Conservation (phyloP, 2,797 vertebrate genomes). For the Crocodylus rhombifer region DNA sequence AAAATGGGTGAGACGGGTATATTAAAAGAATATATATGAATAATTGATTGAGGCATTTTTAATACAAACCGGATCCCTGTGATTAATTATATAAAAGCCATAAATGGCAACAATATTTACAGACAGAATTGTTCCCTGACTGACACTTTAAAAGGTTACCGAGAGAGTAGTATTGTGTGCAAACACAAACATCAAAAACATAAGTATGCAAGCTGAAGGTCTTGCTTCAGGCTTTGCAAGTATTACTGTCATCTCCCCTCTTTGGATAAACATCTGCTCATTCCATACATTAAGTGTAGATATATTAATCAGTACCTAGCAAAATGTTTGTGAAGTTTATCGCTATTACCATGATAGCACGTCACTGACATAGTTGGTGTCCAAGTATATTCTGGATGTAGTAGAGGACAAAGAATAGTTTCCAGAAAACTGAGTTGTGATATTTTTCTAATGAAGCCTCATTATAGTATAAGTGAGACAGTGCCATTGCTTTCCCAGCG, state of each 20-base stretch:
- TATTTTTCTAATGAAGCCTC: not conserved
- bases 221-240: not conserved
- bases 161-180: not conserved
- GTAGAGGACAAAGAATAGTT: not conserved
- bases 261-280: not conserved
- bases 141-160: not conserved
- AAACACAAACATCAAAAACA: not conserved
- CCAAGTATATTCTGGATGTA: not conserved
- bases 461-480: accelerated
- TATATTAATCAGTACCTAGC: not conserved
- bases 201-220: not conserved
- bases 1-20: not conserved
- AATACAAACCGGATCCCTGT: not conserved
- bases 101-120: not conserved
- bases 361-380: not conserved
- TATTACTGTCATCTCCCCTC: accelerated
- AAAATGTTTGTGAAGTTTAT: accelerated
- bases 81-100: not conserved
- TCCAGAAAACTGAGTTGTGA: not conserved
- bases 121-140: not conserved
- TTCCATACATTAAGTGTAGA: not conserved
- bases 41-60: not conserved
- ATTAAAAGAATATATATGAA: conserved; percentile 5
- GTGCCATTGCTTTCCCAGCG: not conserved
- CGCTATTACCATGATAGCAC: not conserved